Evolutionary conservation across 1,140 invertebrate species (phyloP).

Genomic region (Cephus cinctus): DNA sequence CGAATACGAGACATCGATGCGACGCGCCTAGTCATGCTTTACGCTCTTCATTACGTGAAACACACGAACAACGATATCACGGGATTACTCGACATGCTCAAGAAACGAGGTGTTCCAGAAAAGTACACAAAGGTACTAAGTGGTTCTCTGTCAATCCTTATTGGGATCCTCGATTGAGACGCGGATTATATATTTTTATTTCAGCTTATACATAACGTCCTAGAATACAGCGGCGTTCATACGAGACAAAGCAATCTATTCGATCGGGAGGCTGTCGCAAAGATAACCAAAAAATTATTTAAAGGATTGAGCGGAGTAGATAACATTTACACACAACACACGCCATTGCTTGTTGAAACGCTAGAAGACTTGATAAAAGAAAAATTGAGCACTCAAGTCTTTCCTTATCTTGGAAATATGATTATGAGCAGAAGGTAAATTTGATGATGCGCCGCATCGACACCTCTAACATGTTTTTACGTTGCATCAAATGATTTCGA

Average conservation of each 20-base stretch:
- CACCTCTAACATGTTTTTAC: too few species aligned
- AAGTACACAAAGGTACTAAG: constrained; percentile 56
- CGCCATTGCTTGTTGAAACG: constrained; percentile 80
- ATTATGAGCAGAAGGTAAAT: constrained; percentile 42
- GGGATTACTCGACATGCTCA: constrained; percentile 71
- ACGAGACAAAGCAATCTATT: constrained; percentile 80
- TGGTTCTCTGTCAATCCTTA: constrained; percentile 1
- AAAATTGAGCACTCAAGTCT: constrained; percentile 77
- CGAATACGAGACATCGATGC: constrained; percentile 80
- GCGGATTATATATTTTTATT: constrained; percentile 17
- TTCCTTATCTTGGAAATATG: constrained; percentile 74
- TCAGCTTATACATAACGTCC: constrained; percentile 67
- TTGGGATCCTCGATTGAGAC: neutral
- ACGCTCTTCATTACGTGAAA: constrained; percentile 89
- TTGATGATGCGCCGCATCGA: too few species aligned
- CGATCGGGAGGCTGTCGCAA: constrained; percentile 82
- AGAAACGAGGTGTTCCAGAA: constrained; percentile 65
- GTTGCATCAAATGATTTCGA: too few species aligned
- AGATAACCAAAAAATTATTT: constrained; percentile 88
- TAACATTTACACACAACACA: constrained; percentile 97
- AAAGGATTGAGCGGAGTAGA: constrained; percentile 89
- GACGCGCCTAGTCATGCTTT: constrained; percentile 86
- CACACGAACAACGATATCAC: constrained; percentile 84
- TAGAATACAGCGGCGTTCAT: constrained; percentile 81
- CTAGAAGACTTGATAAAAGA: constrained; percentile 89